Evolutionary conservation across 2,113 vertebrate species (phyloP), one percentile per base, ranked within the genome.

Genomic region (Sapayoa aenigma): DNA sequence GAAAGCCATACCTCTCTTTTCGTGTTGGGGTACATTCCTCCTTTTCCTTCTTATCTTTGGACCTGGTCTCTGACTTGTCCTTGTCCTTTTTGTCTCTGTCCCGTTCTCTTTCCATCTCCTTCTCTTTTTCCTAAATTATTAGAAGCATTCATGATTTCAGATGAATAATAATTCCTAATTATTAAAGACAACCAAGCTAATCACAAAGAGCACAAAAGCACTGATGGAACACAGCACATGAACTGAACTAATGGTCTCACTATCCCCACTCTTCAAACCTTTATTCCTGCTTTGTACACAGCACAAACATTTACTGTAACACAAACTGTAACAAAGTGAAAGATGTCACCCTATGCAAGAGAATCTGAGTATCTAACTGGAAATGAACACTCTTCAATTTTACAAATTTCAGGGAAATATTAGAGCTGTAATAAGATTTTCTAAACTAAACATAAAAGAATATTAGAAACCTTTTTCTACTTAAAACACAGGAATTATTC

Each of bases 1-100:
- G 58, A 67, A 66, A 84, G 56, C 16, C 66, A 31, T 94, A 99
- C 99, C 99, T 99, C 63, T 99, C 99, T 97, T 99, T 99, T 93
- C 98, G 98, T 84, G 98, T 99, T 35, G 99, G 99, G 7, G 99
- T 99, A 76, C 98, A 98, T 47, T 99, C 99, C 56, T 99, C 98
- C 89, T 98, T 98, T 52, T 99, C 99, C 74, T 99, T 99, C 90
- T 99, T 99, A 56, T 99, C 99, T 97, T 99, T 99, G 25, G 98
- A 97, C 82, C 98, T 98, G 31, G 98, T 97, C 28, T 99, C 99
- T 28, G 97, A 98, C 96, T 99, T 99, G 25, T 99, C 99, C 94
- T 99, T 99, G 91, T 99, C 98, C 81, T 98, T 99, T 93, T 99
- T 99, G 96, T 99, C 99, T 96, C 98, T 97, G 90, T 99, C 99